Percentiles rank a stretch among this genome's conserved stretches.
phyloP scores from a whole-genome alignment of 2,888 invertebrate species.

The Lacanobia oleracea region DNA sequence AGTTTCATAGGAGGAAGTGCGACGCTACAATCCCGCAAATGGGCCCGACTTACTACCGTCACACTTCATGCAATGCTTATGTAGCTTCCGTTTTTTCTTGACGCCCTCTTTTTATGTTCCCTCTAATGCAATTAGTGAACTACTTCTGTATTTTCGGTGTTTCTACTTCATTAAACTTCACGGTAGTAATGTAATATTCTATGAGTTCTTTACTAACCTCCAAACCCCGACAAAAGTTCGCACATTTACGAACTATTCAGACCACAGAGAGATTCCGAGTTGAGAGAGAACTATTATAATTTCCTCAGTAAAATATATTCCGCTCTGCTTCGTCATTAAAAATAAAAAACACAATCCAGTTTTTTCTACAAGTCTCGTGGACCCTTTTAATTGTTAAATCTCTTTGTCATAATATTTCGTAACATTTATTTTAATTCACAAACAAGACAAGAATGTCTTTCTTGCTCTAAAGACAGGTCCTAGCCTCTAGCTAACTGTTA shows the following conservation, averaged over 20 bases:
- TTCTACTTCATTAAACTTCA: constrained; percentile 14
- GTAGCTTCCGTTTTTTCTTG: constrained; percentile 25
- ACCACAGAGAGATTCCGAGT: constrained; percentile 21
- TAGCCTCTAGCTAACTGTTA: constrained; percentile 62
- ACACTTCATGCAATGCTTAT: constrained; percentile 46
- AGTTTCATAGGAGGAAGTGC: constrained; percentile 41
- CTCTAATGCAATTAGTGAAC: constrained; percentile 18
- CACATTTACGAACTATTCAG: constrained; percentile 16
- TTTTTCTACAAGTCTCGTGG: background rate
- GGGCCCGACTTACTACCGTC: constrained; percentile 25
- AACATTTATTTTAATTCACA: constrained; percentile 60
- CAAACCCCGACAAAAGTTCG: constrained; percentile 30
- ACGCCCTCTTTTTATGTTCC: constrained; percentile 1
- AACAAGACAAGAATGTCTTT: constrained; percentile 60
- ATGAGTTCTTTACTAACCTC: constrained; percentile 16
- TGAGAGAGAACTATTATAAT: constrained; percentile 23
- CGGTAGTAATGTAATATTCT: constrained; percentile 18
- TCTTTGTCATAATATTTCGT: constrained; percentile 29
- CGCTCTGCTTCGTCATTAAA: constrained; percentile 17
- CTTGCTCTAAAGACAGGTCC: constrained; percentile 41
- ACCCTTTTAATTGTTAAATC: constrained; percentile 34
- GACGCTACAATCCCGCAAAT: constrained; percentile 49
- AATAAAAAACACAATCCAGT: constrained; percentile 12
- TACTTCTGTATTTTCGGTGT: background rate
- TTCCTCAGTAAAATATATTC: constrained; percentile 12